Conservation (phyloP, 1,140 invertebrate genomes). For the Apis dorsata region DNA sequence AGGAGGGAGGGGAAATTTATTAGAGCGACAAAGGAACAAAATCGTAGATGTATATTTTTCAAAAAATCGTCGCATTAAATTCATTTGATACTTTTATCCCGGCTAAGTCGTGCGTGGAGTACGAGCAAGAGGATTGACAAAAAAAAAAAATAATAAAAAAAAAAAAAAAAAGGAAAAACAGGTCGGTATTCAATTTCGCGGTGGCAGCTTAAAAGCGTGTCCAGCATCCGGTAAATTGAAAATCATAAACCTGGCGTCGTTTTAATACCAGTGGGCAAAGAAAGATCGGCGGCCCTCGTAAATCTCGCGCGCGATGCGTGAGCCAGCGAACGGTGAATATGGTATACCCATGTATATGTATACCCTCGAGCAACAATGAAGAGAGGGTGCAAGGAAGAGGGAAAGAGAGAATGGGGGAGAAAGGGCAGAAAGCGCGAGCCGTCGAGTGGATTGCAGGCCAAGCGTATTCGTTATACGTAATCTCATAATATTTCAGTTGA, state of each 20-base stretch:
- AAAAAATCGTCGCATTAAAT: background rate
- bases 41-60: too few relatives aligned
- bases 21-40: too few relatives aligned
- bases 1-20: too few relatives aligned
- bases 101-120: background rate
- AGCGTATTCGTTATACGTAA: conserved; percentile 64
- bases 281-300: conserved; percentile 58
- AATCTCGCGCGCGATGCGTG: conserved; percentile 53
- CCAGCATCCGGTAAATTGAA: conserved; percentile 65
- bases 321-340: conserved; percentile 16
- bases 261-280: conserved; percentile 53
- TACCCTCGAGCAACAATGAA: background rate
- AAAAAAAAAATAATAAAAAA: too few relatives aligned
- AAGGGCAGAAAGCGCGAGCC: conserved; percentile 41
- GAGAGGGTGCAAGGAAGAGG: background rate
- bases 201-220: conserved; percentile 46
- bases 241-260: conserved; percentile 61
- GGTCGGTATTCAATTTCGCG: conserved; percentile 33
- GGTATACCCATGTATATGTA: background rate
- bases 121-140: background rate
- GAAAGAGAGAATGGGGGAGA: background rate
- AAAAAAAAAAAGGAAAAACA: background rate
- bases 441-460: conserved; percentile 59
- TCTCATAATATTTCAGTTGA: conserved; percentile 67
- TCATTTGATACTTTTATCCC: conserved; percentile 4